phyloP scores from a whole-genome alignment of 2,797 vertebrate genomes.

The Pangasius krempfi region DNA sequence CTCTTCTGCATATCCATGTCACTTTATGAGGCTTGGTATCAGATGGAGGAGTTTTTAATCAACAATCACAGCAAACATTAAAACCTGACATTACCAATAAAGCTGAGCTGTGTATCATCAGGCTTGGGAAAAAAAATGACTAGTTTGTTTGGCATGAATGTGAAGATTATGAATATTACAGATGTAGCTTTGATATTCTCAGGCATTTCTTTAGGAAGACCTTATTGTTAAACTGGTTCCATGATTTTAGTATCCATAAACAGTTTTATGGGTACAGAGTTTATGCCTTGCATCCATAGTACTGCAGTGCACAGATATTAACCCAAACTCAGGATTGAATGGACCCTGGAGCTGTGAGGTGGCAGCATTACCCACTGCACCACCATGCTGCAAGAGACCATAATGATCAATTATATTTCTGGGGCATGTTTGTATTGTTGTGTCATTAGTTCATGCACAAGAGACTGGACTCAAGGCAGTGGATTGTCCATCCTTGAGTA shows the following conservation, averaged over 20 bases:
- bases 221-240: background rate
- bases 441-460: background rate
- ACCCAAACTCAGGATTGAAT: background rate
- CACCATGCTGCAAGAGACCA: background rate
- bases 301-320: background rate
- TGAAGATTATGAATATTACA: background rate
- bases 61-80: slow-evolving; percentile 27
- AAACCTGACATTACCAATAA: slow-evolving; percentile 34
- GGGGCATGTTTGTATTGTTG: background rate
- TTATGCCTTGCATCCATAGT: slow-evolving; percentile 1
- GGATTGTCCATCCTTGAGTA: background rate
- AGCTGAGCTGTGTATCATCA: background rate
- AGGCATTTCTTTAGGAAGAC: background rate
- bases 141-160: background rate
- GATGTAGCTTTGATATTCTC: background rate
- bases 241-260: background rate
- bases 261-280: background rate
- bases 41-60: background rate
- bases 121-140: background rate
- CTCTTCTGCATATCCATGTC: background rate
- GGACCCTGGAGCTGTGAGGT: background rate
- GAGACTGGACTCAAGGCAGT: background rate
- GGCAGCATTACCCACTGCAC: background rate
- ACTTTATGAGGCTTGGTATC: background rate
- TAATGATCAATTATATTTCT: background rate